phyloP scores from a whole-genome alignment of 2,888 invertebrate genomes.

The Xestoiulus laeticollis region DNA sequence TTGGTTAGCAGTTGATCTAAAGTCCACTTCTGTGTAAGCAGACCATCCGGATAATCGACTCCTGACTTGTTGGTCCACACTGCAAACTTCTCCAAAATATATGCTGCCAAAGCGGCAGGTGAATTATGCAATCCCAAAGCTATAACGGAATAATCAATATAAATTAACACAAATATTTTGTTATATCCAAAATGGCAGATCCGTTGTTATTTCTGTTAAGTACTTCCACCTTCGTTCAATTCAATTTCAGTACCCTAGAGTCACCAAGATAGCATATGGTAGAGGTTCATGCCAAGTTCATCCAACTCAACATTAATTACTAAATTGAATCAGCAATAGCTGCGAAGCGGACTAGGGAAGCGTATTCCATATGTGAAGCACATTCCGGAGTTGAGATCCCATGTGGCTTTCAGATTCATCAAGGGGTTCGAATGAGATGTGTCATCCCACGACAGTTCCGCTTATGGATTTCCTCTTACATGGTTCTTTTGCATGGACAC shows the following conservation, averaged over 20 bases:
- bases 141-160: conserved; percentile 59
- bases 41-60: conserved; percentile 71
- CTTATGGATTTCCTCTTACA: no score
- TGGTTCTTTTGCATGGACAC: no score
- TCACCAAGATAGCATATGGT: no score
- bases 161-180: background rate
- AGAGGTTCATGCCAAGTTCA: no score
- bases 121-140: conserved; percentile 77
- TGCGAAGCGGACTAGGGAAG: no score
- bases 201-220: background rate
- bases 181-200: background rate
- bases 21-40: conserved; percentile 72
- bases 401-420: no score
- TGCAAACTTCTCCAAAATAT: conserved; percentile 88
- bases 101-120: conserved; percentile 86
- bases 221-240: background rate
- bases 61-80: conserved; percentile 73
- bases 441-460: no score
- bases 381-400: no score
- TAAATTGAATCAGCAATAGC: no score
- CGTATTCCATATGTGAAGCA: no score
- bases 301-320: no score
- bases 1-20: conserved; percentile 79
- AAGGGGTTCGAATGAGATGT: no score
- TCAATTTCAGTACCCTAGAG: background rate